A percentile compares a stretch with the other conserved stretches of the same genome.
Evolutionary conservation across 2,888 invertebrate species (phyloP).

Genomic region (Oegoconia quadripuncta): DNA sequence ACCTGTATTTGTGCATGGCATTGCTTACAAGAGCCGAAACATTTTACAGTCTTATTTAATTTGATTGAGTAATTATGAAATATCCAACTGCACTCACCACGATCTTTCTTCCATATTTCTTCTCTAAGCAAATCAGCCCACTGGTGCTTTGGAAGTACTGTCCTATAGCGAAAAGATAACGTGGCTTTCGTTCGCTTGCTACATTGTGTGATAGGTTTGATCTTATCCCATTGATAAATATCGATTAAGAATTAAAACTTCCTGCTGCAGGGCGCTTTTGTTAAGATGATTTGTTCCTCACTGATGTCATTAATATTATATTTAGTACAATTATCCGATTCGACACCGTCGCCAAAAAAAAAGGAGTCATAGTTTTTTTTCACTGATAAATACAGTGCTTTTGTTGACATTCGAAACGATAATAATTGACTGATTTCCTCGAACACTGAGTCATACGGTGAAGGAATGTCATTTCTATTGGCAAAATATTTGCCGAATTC

Average conservation of each 20-base stretch:
- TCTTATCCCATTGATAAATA: constrained; percentile 10
- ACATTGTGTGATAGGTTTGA: constrained; percentile 8
- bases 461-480: not conserved
- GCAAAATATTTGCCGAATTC: not conserved
- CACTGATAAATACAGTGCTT: constrained; percentile 8
- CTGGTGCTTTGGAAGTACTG: constrained; percentile 9
- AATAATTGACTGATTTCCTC: not conserved
- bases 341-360: constrained; percentile 1
- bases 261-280: too few relatives aligned
- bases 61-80: constrained; percentile 8
- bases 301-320: not conserved
- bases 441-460: constrained; percentile 3
- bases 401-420: not conserved
- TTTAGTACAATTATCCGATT: too few relatives aligned
- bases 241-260: constrained; percentile 9
- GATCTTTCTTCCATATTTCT: constrained; percentile 11
- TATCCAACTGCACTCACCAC: constrained; percentile 8
- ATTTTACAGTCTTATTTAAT: constrained; percentile 4
- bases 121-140: constrained; percentile 13
- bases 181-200: constrained; percentile 6
- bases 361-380: constrained; percentile 12
- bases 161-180: constrained; percentile 2
- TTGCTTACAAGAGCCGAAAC: constrained; percentile 9
- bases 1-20: constrained; percentile 9
- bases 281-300: not conserved